phyloP scores from a whole-genome alignment of 2,888 invertebrate species.

The Diaprepes abbreviatus region DNA sequence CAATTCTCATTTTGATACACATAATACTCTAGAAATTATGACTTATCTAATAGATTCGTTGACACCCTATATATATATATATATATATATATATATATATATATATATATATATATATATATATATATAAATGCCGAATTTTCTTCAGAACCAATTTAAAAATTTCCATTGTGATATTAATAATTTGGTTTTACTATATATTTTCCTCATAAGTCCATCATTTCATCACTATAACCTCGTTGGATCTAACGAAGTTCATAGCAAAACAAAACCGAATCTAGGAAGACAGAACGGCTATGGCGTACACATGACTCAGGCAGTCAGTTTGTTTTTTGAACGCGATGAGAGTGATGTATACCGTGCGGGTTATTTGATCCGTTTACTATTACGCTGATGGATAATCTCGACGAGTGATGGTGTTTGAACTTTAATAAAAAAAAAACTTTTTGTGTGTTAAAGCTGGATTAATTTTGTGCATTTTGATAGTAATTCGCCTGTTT shows the following conservation, averaged over 20 bases:
- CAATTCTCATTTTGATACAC: too few species aligned
- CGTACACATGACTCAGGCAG: conserved; percentile 29
- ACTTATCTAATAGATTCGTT: too few species aligned
- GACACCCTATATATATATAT: not conserved
- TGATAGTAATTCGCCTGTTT: not conserved
- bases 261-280: conserved; percentile 36
- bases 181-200: too few species aligned
- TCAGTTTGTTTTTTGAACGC: conserved; percentile 36
- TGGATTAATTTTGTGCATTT: not conserved
- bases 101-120: too few species aligned
- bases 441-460: not conserved
- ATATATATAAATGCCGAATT: too few species aligned
- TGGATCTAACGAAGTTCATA: conserved; percentile 11
- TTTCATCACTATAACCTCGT: conserved; percentile 15
- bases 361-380: not conserved
- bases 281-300: conserved; percentile 42
- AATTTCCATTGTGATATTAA: too few species aligned
- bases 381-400: not conserved
- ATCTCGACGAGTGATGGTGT: not conserved
- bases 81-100: too few species aligned
- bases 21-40: too few species aligned
- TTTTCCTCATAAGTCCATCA: too few species aligned
- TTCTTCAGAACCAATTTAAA: too few species aligned
- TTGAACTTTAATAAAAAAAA: not conserved
- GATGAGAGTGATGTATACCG: not conserved